phyloP scores from a whole-genome alignment of 2,888 invertebrate species.

The Drosophila multiciliata region DNA sequence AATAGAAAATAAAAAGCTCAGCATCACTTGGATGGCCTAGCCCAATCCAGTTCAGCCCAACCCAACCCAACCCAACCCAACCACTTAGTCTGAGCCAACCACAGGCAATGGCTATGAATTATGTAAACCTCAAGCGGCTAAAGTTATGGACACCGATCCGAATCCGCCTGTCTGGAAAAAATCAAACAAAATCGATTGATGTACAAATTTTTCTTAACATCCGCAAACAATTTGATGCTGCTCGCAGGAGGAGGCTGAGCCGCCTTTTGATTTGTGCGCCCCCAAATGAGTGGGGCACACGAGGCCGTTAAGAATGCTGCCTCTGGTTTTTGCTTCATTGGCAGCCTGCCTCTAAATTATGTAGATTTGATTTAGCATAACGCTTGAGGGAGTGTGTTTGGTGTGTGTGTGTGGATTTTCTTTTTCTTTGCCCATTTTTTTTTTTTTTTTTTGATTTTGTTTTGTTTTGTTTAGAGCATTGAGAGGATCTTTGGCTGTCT shows the following conservation, averaged over 20 bases:
- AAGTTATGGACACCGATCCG: slow-evolving; percentile 44
- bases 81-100: slow-evolving; percentile 46
- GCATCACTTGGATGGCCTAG: slow-evolving; percentile 29
- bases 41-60: slow-evolving; percentile 17
- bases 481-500: slow-evolving; percentile 43
- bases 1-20: background rate
- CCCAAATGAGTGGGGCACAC: slow-evolving; percentile 56
- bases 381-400: slow-evolving; percentile 43
- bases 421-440: slow-evolving; percentile 19
- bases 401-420: slow-evolving; percentile 29
- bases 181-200: slow-evolving; percentile 80
- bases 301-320: slow-evolving; percentile 6
- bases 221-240: slow-evolving; percentile 70
- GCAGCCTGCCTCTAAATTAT: slow-evolving; percentile 73
- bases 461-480: slow-evolving; percentile 3
- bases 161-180: slow-evolving; percentile 46
- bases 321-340: slow-evolving; percentile 36
- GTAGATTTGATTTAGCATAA: slow-evolving; percentile 80
- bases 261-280: slow-evolving; percentile 69
- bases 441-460: slow-evolving; percentile 4
- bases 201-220: slow-evolving; percentile 77
- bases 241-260: slow-evolving; percentile 44
- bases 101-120: slow-evolving; percentile 69
- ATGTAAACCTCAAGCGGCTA: slow-evolving; percentile 76
- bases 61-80: slow-evolving; percentile 28